Conservation (phyloP, 2,888 invertebrate genomes). For the Xylocampa areola region DNA sequence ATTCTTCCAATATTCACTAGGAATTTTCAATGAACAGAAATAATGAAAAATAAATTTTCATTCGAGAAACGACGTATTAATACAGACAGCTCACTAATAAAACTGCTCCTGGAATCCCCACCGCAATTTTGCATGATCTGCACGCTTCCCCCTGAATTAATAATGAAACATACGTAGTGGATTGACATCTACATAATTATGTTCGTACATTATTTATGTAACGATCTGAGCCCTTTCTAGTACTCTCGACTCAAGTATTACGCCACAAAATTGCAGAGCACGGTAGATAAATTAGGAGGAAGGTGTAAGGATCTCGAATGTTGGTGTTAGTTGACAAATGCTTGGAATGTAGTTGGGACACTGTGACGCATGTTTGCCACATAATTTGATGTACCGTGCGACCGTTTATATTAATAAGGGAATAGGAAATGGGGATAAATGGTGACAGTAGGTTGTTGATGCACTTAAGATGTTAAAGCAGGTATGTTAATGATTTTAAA, state of each 20-base stretch:
- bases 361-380: conserved; percentile 21
- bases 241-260: conserved; percentile 26
- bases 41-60: conserved; percentile 12
- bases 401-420: conserved; percentile 26
- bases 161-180: conserved; percentile 28
- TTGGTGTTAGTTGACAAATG: conserved; percentile 34
- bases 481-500: no score
- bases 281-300: conserved; percentile 43
- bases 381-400: conserved; percentile 43
- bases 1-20: conserved; percentile 2
- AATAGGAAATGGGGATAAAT: conserved; percentile 15
- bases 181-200: conserved; percentile 50
- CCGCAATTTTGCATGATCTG: conserved; percentile 42
- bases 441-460: neutral
- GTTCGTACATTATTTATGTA: conserved; percentile 47
- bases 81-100: conserved; percentile 31
- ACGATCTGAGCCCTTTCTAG: conserved; percentile 29
- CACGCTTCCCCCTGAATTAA: conserved; percentile 28
- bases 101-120: conserved; percentile 21
- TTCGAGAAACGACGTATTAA: conserved; percentile 15
- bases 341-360: conserved; percentile 34
- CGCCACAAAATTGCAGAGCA: conserved; percentile 45
- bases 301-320: conserved; percentile 35
- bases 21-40: conserved; percentile 1
- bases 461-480: neutral